A percentile compares a stretch with the other conserved stretches of the same genome.
These are phyloP conservation scores for Phengaris alcon DNA, from an alignment of 2,888 invertebrate species.

Conservation along the genomic window DNA sequence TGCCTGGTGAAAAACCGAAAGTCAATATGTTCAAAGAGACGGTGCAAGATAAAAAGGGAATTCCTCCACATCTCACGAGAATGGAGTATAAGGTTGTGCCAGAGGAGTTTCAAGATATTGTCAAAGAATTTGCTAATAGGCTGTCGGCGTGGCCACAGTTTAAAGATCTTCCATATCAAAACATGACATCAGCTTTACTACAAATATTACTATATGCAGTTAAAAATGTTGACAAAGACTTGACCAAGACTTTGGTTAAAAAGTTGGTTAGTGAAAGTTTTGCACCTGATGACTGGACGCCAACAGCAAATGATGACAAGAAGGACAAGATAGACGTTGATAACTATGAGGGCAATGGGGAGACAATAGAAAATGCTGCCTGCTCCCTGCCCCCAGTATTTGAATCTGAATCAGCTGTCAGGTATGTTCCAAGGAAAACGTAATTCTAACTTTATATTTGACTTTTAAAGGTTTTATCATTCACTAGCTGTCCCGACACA, in stretches of 20 bases:
- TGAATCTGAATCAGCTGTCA: constrained; percentile 79
- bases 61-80: constrained; percentile 61
- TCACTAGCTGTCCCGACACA: too few relatives aligned
- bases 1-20: constrained; percentile 70
- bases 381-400: constrained; percentile 81
- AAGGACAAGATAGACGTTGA: constrained; percentile 47
- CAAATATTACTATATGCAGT: constrained; percentile 83
- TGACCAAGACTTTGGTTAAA: constrained; percentile 75
- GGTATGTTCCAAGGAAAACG: constrained; percentile 50
- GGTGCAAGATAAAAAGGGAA: constrained; percentile 52
- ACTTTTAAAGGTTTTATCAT: not conserved
- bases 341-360: constrained; percentile 43
- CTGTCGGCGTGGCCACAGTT: constrained; percentile 88
- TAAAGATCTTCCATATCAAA: constrained; percentile 83
- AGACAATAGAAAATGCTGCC: constrained; percentile 31
- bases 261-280: constrained; percentile 83
- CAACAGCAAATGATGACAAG: constrained; percentile 49
- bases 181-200: constrained; percentile 84
- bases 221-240: constrained; percentile 78
- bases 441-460: not conserved
- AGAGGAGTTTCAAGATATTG: constrained; percentile 80
- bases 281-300: constrained; percentile 63
- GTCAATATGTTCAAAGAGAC: constrained; percentile 59
- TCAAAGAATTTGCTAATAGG: constrained; percentile 82
- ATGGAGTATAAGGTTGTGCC: constrained; percentile 75